Base-by-base conservation (phyloP, 2,797 vertebrate species). In the Periophthalmus magnuspinnatus region DNA sequence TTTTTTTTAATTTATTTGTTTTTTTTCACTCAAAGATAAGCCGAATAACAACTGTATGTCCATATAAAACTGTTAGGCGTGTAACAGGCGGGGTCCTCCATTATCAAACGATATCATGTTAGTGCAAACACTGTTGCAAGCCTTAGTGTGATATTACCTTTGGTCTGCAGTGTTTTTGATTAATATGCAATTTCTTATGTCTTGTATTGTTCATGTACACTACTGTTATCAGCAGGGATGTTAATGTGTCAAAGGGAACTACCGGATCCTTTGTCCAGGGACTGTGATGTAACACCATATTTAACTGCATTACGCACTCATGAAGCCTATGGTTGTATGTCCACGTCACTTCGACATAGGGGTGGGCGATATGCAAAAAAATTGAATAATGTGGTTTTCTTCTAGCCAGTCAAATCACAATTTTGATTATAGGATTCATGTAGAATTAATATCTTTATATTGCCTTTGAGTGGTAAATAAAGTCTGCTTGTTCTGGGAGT, bases 171-270 rank as follows among this genome's bases (percentile, higher is more conserved):
- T 64, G 62, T 81, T 75, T 86, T 77, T 11, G 65, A 75, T 77
- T 66, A 17, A 87, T 78, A 74, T 89, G 78, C 81, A 84, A 76
- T 62, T 50, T 71, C 72, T 54, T 76, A 77, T 24, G 77, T 90
- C 84, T 77, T 52, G 62, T 58, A 70, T 68, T 72, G 52, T 65
- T 76, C 72, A 32, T 79, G 68, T 74, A 79, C 89, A 70, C 88
- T 85, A 78, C 78, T 78, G 76, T 70, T 77, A 63, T 69, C 76
- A 72, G 71, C 72, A 70, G 74, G 70, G 68, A 69, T 73, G 68
- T 78, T 14, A 41, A 70, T 56, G 71, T 83, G 82, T 81, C 63
- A 64, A 83, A 88, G 85, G 83, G 79, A 89, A 79, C 22, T 24
- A 74, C 77, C 55, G 22, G 65, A 72, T 77, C n/a, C 64, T 77